phyloP scores from a whole-genome alignment of 2,113 vertebrate species.

The Microcebus griseorufus region DNA sequence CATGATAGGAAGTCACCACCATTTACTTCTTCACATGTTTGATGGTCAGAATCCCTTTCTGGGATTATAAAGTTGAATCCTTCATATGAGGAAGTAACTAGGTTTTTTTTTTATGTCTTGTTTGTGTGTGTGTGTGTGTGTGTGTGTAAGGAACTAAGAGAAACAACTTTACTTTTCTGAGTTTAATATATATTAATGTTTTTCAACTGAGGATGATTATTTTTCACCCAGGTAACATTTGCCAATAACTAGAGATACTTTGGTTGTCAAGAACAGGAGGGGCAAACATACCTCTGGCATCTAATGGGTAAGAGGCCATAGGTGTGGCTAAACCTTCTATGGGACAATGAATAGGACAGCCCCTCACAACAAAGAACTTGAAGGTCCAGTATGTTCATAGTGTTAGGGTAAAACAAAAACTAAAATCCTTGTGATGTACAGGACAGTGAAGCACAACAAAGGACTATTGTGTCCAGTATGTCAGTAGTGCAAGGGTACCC shows the following conservation, averaged over 20 bases:
- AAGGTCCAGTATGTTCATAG: background rate
- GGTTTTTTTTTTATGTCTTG: background rate
- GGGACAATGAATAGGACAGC: too few species aligned
- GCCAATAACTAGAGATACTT: background rate
- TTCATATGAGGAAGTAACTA: background rate
- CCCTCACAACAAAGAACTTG: background rate
- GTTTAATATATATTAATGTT: background rate
- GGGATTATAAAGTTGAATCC: background rate
- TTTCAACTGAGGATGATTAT: background rate
- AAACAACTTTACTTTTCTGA: background rate
- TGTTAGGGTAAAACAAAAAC: background rate
- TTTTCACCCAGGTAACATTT: background rate
- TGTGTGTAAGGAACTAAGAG: background rate
- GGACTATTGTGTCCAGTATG: background rate
- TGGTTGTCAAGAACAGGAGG: background rate
- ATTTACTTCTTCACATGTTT: background rate
- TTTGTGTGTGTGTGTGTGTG: too few species aligned
- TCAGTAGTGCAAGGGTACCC: background rate
- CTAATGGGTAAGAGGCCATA: background rate
- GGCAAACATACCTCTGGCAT: background rate
- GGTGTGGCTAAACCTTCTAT: background rate
- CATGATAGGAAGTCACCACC: too few species aligned
- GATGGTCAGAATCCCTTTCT: background rate
- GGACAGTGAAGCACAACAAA: background rate
- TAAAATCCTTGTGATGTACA: background rate